Evolutionary conservation across 1,140 invertebrate genomes (phyloP), one percentile per base, ranked within the genome.

Genomic region (Procambarus clarkii): DNA sequence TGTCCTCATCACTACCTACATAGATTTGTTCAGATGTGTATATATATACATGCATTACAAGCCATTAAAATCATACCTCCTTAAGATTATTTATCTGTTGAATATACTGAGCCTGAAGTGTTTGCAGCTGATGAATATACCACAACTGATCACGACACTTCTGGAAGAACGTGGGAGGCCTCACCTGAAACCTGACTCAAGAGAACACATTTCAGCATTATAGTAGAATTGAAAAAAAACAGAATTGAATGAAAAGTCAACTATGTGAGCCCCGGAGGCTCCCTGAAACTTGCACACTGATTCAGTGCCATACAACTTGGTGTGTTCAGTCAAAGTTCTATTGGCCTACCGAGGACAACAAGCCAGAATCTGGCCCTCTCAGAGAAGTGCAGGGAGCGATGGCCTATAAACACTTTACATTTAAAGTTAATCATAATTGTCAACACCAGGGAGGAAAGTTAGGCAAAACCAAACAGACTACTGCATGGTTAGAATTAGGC

Each of bases 121-220:
- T 96, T 86, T 97, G 95, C 77, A 98, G 95, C 94, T 98, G 97
- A 94, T 96, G 97, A 89, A 98, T 98, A 94, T 98, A 98, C 98
- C 98, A 98, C 94, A 98, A 97, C 93, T 98, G 98, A 95, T 99
- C 98, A 92, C 98, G 96, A 94, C 97, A 98, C 91, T 97, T 97
- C 95, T 98, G 98, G 94, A 97, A 98, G 95, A 98, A 99, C 79
- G 98, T 98, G 18, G 98, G 98, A 46, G 98, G 97, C 81, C 98
- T 96, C 34, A 98, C 98, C 96, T 98, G 97, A 94, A 98, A 99
- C 93, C 97, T 97, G 88, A 5, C 9, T 86, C 4, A 24, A 71
- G 21, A 86, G 50, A 74, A 54, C 9, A 86, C 34, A 34, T 34
- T 34, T 34, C 34, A 34, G 34, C 34, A 34, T 34, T 34, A 34